Base-by-base conservation (phyloP, 2,113 vertebrate species). In the Amblyornis subalaris region DNA sequence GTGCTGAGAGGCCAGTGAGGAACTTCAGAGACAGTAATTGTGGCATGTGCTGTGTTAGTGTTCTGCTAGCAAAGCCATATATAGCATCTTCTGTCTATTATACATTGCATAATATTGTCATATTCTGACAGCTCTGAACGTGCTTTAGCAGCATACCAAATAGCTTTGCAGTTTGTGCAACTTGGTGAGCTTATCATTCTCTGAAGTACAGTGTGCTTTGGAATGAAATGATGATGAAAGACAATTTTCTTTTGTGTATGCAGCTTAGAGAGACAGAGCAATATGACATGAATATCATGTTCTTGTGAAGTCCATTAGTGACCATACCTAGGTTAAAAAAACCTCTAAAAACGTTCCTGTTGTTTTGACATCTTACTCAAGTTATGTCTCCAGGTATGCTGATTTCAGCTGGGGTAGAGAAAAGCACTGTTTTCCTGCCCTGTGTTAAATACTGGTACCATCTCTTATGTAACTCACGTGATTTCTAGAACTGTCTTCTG, bases 351-450 rank as follows among this genome's bases (percentile, higher is more conserved):
- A 2, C 5, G 21, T 23, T 91, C 36, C 51, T 89, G 7, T 66
- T 88, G 17, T 71, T 94, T 81, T 88, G 58, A 74, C 47, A 61
- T 81, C 69, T 88, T 94, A 83, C 51, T 82, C 31, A 71, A 84
- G 20, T 67, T 65, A 0, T 1, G 2, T 67, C 36, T 93, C 47
- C 42, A 83, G 60, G 29, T 67, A 26, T 33, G 25, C 36, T 76
- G 35, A 14, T 73, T 73, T 55, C 69, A 55, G 58, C 69, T 64
- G 50, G 19, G 29, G 14, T 55, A 29, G 40, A 66, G 31, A 58
- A 93, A 93, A 73, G 25, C 25, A 20, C 28, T 36, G 9, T 54
- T 93, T 77, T 50, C 38, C 87, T 10, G 5, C 61, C 14, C 20
- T 73, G 28, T 6, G 4, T 79, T 45, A 85, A 53, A 22, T 87